Conservation (phyloP, 2,888 invertebrate genomes). For the Mesorhabditis sp. region DNA sequence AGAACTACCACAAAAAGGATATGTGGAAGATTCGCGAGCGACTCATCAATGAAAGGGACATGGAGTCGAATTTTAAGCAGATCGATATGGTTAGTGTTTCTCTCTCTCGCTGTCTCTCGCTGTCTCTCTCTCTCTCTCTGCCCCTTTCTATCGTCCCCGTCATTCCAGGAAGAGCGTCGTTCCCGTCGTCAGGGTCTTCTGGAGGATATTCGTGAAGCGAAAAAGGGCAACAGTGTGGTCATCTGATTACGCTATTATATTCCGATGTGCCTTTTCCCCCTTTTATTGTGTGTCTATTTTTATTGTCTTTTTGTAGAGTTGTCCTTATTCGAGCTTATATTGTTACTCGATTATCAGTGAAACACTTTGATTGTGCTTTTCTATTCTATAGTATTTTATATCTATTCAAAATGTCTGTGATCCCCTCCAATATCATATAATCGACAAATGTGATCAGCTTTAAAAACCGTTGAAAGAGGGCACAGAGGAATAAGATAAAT, state of each 20-base stretch:
- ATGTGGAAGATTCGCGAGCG: background rate
- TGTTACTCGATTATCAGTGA: no score
- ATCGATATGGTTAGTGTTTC: background rate
- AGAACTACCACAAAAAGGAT: background rate
- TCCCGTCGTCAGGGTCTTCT: conserved; percentile 44
- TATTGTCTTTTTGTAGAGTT: no score
- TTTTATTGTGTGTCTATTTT: background rate
- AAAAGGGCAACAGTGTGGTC: conserved; percentile 30
- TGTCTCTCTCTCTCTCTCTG: no score
- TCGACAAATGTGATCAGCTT: no score
- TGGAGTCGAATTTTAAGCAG: conserved; percentile 4
- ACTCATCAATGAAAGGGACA: background rate
- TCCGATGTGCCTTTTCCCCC: background rate
- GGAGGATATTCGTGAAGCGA: conserved; percentile 43
- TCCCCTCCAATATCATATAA: no score
- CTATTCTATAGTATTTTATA: no score
- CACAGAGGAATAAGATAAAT: no score
- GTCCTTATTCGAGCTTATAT: no score
- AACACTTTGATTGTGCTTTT: no score
- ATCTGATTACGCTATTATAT: conserved; percentile 9
- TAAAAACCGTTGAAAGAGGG: no score
- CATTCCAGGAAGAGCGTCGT: conserved; percentile 40
- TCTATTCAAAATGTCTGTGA: no score
- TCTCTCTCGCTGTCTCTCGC: no score
- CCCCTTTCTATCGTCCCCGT: background rate